phyloP scores from a whole-genome alignment of 1,140 invertebrate species.

The Hypothenemus hampei region DNA sequence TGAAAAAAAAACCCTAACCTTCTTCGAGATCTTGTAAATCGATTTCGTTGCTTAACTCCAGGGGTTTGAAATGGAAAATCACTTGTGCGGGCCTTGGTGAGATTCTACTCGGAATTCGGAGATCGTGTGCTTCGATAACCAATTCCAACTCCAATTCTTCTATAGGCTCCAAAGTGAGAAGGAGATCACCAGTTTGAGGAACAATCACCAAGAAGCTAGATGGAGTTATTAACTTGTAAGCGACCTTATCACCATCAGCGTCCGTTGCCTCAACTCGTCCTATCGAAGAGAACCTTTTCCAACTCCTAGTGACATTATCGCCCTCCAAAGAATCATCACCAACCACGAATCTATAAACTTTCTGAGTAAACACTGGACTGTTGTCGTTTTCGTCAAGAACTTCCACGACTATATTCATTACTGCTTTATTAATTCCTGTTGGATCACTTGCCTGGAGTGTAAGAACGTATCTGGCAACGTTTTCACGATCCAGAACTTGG shows the following conservation, averaged over 20 bases:
- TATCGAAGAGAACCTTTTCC: conserved; percentile 71
- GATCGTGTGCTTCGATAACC: conserved; percentile 75
- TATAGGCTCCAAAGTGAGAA: conserved; percentile 68
- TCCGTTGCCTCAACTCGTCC: conserved; percentile 78
- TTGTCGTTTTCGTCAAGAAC: conserved; percentile 89
- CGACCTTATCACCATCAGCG: conserved; percentile 80
- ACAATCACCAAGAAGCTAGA: conserved; percentile 79
- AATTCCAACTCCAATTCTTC: conserved; percentile 63
- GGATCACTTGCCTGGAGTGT: conserved; percentile 70
- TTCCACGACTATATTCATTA: conserved; percentile 64
- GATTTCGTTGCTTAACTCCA: conserved; percentile 47
- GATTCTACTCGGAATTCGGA: conserved; percentile 63
- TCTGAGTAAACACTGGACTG: conserved; percentile 71
- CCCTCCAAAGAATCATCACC: conserved; percentile 51
- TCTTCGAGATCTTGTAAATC: conserved; percentile 51
- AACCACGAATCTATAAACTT: conserved; percentile 73
- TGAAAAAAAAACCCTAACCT: conserved; percentile 1
- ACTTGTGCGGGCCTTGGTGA: conserved; percentile 67
- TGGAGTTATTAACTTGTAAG: conserved; percentile 72
- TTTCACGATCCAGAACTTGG: conserved; percentile 68
- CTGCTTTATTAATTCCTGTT: conserved; percentile 66
- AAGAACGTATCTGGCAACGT: conserved; percentile 61
- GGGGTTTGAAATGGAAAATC: conserved; percentile 67
- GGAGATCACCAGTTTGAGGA: conserved; percentile 84
- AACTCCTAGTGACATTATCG: conserved; percentile 52